These are phyloP conservation scores for Trematomus bernacchii DNA, from an alignment of 2,797 vertebrate species.

Conservation along the genomic window DNA sequence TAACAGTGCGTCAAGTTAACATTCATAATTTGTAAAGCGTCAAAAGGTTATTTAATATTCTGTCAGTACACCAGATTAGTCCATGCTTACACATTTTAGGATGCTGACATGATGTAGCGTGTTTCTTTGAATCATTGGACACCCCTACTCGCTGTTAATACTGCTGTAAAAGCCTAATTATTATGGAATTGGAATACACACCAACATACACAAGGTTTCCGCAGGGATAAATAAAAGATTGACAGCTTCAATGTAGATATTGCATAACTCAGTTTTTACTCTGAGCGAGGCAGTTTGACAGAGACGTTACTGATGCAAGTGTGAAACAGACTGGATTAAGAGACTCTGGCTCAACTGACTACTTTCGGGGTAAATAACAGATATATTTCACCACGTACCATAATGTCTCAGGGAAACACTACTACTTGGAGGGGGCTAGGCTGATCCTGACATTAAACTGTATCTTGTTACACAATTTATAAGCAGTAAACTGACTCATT, in stretches of 20 bases:
- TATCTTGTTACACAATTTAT: conserved; percentile 8
- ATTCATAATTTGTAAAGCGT: neutral
- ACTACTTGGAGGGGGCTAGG: neutral
- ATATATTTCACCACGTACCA: neutral
- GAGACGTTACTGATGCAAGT: conserved; percentile 4
- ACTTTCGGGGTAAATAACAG: neutral
- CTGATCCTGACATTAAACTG: conserved; percentile 20
- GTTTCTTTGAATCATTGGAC: too few species aligned
- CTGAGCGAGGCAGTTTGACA: conserved; percentile 1
- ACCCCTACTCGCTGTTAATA: too few species aligned
- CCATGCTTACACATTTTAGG: neutral
- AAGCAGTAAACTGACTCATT: neutral
- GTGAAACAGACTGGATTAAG: conserved; percentile 9
- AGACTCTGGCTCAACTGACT: conserved; percentile 5
- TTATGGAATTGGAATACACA: neutral
- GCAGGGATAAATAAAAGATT: neutral
- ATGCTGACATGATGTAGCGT: neutral
- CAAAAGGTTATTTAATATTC: neutral
- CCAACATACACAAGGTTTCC: neutral
- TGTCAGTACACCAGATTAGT: neutral
- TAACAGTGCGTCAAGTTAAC: neutral
- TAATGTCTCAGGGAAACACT: conserved; percentile 1
- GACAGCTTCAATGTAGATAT: neutral
- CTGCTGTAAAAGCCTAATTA: too few species aligned
- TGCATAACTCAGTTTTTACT: conserved; percentile 1